Evolutionary conservation across 2,888 invertebrate genomes (phyloP), one percentile per base, ranked within the genome.

Genomic region (Sarcophaga caerulescens): DNA sequence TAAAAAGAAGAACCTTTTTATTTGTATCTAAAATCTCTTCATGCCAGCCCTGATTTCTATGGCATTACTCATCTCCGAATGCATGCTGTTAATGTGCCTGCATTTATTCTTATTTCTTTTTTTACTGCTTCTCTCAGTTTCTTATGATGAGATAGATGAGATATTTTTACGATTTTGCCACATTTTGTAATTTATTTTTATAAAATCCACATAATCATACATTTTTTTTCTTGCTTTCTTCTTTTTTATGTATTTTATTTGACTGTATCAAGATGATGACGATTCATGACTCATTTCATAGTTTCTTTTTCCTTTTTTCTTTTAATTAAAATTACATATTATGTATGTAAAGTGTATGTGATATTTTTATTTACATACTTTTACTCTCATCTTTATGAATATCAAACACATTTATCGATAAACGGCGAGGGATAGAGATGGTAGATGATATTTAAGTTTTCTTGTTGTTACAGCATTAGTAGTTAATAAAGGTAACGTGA

Each of bases 181-280:
- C 81, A 85, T 78, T 85, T 82, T 82, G 82, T 69, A 81, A 76
- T 79, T 68, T 85, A 75, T 81, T 65, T 74, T 74, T 78, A 60
- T 47, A 75, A 74, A 83, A 85, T 84, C 35, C 71, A 79, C 85
- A 82, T 75, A 85, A 76, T 79, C 82, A 45, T 57, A 59, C 68
- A 77, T 60, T 74, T 74, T 60, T 74, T 45, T 73, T 62, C n/a
- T 21, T n/a, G 44, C 35, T 73, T 8, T 35, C 35, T 35, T 35
- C 35, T 25, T 35, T 35, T 35, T 35, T 35, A 35, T 35, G 35
- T 35, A 35, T 35, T 35, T 59, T n/a, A 71, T 44, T 47, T 14
- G 4, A 69, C 23, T 52, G 52, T 52, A 52, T 52, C 52, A 52
- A 52, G 52, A 52, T 52, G 62, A 62, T 21, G 23, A 23, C 62